These are phyloP conservation scores for Parthenolecanium corni DNA, from an alignment of 2,888 invertebrate genomes.

Conservation along the genomic window DNA sequence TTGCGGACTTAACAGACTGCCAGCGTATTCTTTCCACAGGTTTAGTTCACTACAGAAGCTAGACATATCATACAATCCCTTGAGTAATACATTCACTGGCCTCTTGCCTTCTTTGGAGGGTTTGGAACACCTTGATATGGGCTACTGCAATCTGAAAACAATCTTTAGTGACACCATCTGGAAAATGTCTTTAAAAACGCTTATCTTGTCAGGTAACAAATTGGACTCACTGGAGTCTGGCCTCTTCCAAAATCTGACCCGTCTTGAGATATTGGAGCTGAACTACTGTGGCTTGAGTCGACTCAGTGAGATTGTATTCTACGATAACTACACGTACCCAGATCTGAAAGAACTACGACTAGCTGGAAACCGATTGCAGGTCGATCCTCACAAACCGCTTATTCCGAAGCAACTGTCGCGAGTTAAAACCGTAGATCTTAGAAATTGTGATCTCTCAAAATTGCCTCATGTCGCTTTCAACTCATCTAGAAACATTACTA, in stretches of 20 bases:
- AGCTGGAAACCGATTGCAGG: conserved; percentile 53
- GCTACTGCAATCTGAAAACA: conserved; percentile 55
- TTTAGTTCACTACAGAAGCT: conserved; percentile 54
- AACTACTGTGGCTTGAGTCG: conserved; percentile 55
- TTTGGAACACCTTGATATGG: conserved; percentile 59
- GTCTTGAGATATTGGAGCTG: conserved; percentile 53
- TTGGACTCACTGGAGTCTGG: conserved; percentile 54
- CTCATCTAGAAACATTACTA: conserved; percentile 50
- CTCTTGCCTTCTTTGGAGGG: conserved; percentile 53
- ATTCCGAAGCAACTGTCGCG: conserved; percentile 54
- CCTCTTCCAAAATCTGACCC: conserved; percentile 54
- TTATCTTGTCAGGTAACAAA: conserved; percentile 57
- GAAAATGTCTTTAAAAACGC: conserved; percentile 53
- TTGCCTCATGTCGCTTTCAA: conserved; percentile 50
- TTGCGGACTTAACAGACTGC: conserved; percentile 52
- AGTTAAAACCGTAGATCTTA: conserved; percentile 51
- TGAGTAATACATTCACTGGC: conserved; percentile 54
- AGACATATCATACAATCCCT: conserved; percentile 58
- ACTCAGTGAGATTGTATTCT: conserved; percentile 52
- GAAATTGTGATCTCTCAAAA: conserved; percentile 51
- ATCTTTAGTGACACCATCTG: conserved; percentile 54
- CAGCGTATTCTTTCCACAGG: conserved; percentile 51
- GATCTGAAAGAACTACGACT: conserved; percentile 55
- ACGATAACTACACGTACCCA: conserved; percentile 53
- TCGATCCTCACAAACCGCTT: conserved; percentile 47